Base-by-base conservation (phyloP, 2,797 vertebrate species). In the Anas bernieri region DNA sequence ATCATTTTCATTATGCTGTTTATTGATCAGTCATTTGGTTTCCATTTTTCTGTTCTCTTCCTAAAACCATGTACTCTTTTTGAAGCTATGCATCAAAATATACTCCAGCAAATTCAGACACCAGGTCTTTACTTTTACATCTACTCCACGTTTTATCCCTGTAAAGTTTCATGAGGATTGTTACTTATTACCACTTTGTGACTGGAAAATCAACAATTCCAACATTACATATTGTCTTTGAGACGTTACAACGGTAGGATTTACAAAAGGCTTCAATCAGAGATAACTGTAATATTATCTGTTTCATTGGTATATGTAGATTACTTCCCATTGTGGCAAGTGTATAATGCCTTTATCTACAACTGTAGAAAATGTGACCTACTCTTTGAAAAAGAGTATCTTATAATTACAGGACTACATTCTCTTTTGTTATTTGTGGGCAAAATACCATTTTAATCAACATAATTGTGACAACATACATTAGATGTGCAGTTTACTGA, bases 201-300 rank as follows among this genome's bases (percentile, higher is more conserved):
- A 76, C 33, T 31, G 37, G 48, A 88, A 83, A 86, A 83, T 83
- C 75, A 93, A 43, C 54, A 83, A 68, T 92, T 93, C 33, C 33
- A 84, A 13, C 11, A n/a, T 46, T 88, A 54, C 39, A 9, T 66
- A 39, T 92, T 78, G 37, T 78, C 55, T 84, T 23, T 46, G 62
- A 90, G 25, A 68, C 13, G 25, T 31, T 68, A 64, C 7, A 86
- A 64, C 58, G 41, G 17, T 41, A 68, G 13, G 18, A 22, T 86
- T 90, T 90, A 73, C 33, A 55, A 90, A 94, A 84, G n/a, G 21
- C 21, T 69, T 76, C 83, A 88, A 43, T 66, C 14, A 39, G 7
- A 93, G 84, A 84, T 54, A 7, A 39, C 55, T 79, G 17, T 28
- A 82, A 45, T 52, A 46, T 69, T 58, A 43, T 63, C 45, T 90